A percentile compares a stretch with the other conserved stretches of the same genome.
phyloP scores from a whole-genome alignment of 2,113 vertebrate genomes.

The Chaetura pelagica region DNA sequence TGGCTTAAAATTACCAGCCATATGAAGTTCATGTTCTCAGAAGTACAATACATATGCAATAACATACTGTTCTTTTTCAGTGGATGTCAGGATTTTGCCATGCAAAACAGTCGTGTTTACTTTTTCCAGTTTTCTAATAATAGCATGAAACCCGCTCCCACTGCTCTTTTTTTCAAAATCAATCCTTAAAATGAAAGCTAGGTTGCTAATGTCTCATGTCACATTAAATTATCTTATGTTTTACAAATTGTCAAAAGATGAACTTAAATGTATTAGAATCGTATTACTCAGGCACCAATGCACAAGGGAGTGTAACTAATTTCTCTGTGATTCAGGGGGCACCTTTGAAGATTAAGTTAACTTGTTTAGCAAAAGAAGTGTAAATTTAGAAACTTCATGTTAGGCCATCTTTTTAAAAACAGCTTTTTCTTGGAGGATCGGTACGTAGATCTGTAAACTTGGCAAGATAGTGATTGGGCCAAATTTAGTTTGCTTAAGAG shows the following conservation, averaged over 20 bases:
- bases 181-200: not conserved
- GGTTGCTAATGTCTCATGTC: not conserved
- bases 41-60: not conserved
- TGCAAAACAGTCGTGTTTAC: not conserved
- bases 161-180: not conserved
- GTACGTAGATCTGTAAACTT: not conserved
- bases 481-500: not conserved
- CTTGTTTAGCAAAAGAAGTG: not conserved
- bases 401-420: not conserved
- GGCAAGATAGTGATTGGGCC: not conserved
- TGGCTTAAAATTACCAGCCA: not conserved
- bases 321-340: not conserved
- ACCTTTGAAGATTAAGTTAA: not conserved
- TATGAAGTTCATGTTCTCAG: not conserved
- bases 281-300: fast-evolving
- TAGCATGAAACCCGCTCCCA: not conserved
- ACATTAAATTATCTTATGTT: not conserved
- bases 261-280: not conserved
- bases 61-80: not conserved
- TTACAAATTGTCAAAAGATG: not conserved
- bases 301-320: not conserved
- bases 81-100: not conserved
- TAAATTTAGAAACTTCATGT: not conserved
- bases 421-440: not conserved
- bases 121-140: not conserved